Conservation (phyloP, 2,888 invertebrate species). For the Phengaris alcon region DNA sequence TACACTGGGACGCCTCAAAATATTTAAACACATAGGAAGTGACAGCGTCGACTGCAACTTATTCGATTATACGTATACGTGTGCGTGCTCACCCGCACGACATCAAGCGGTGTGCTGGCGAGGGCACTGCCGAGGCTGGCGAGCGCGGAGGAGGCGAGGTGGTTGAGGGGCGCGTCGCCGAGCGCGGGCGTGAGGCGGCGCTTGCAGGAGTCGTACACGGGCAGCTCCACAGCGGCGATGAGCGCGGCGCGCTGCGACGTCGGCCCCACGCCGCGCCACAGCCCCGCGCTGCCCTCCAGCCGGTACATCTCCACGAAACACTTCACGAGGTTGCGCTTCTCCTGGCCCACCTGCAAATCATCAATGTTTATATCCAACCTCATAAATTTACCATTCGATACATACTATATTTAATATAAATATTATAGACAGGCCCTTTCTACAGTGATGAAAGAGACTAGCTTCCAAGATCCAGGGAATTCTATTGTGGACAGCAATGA, state of each 20-base stretch:
- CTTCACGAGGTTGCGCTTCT: conserved; percentile 82
- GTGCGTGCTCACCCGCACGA: conserved; percentile 85
- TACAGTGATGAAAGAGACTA: too few species aligned
- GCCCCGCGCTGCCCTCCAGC: conserved; percentile 89
- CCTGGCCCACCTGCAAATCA: conserved; percentile 70
- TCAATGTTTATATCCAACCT: too few species aligned
- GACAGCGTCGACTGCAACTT: too few species aligned
- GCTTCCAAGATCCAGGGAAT: too few species aligned
- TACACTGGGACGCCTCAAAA: too few species aligned
- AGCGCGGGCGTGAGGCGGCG: conserved; percentile 83
- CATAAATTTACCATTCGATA: too few species aligned
- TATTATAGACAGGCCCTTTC: too few species aligned
- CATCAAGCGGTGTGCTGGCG: conserved; percentile 96
- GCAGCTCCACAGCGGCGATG: conserved; percentile 95
- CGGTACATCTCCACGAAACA: conserved; percentile 91
- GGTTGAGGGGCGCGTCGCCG: conserved; percentile 90
- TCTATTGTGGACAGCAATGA: too few species aligned
- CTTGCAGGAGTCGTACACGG: conserved; percentile 95
- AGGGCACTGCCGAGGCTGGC: conserved; percentile 96
- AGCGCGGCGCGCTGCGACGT: conserved; percentile 96
- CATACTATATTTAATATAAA: too few species aligned
- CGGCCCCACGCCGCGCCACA: conserved; percentile 96
- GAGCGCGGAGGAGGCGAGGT: conserved; percentile 92
- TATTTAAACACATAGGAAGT: too few species aligned
- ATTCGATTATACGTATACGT: neutral